Percentiles rank a stretch among this genome's conserved stretches.
Conservation (phyloP, 2,888 invertebrate species). For the Athalia circularis region DNA sequence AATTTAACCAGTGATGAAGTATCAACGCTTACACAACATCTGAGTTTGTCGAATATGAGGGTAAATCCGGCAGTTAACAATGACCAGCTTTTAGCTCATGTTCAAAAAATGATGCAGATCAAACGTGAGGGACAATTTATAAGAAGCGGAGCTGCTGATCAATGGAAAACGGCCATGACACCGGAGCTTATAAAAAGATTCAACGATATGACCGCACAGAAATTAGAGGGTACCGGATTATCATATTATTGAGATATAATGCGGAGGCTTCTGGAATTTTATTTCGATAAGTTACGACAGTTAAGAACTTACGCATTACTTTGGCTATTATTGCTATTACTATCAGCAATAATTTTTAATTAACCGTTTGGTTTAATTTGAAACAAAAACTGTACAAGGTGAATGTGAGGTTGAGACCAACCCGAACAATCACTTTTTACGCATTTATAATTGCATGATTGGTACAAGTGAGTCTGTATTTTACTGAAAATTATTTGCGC, state of each 20-base stretch:
- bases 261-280: background rate
- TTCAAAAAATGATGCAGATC: constrained; percentile 67
- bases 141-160: constrained; percentile 74
- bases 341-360: too few relatives aligned
- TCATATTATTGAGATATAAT: constrained; percentile 28
- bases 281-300: background rate
- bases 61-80: constrained; percentile 78
- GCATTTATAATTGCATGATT: too few relatives aligned
- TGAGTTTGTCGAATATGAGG: constrained; percentile 78
- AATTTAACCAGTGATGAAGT: constrained; percentile 67
- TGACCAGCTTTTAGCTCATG: constrained; percentile 69
- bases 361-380: too few relatives aligned
- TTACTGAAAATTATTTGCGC: too few relatives aligned
- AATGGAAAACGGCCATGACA: constrained; percentile 71
- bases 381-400: too few relatives aligned
- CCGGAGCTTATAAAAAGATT: constrained; percentile 70
- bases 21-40: constrained; percentile 71
- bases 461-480: too few relatives aligned
- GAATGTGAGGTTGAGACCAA: too few relatives aligned
- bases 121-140: constrained; percentile 72
- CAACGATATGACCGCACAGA: constrained; percentile 73
- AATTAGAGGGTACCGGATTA: constrained; percentile 64
- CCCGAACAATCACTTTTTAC: too few relatives aligned
- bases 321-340: too few relatives aligned
- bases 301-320: background rate